Conservation (phyloP, 2,797 vertebrate genomes). For the Amblyraja radiata region DNA sequence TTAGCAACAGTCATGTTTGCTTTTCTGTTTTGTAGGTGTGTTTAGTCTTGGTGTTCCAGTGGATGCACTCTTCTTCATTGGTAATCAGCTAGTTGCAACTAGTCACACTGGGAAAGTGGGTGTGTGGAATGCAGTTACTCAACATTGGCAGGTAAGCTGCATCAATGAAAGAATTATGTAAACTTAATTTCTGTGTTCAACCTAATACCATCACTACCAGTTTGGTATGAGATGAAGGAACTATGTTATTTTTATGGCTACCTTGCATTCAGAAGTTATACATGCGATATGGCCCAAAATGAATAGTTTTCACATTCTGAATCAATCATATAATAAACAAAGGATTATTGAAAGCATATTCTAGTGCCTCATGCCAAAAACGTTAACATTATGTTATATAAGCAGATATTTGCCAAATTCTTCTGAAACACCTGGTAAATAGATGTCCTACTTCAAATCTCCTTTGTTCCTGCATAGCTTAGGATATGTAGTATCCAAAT, state of each 20-base stretch:
- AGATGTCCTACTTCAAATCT: neutral
- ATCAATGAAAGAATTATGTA: neutral
- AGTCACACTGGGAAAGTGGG: slow-evolving; percentile 97
- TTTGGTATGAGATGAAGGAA: neutral
- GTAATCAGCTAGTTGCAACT: slow-evolving; percentile 91
- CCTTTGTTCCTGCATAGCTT: neutral
- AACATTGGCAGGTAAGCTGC: slow-evolving; percentile 86
- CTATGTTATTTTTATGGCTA: neutral
- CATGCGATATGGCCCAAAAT: neutral
- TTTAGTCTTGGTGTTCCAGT: slow-evolving; percentile 93
- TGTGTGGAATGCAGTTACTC: slow-evolving; percentile 98
- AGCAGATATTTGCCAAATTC: neutral
- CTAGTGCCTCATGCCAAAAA: neutral
- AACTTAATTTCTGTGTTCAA: neutral
- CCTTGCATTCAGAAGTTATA: neutral
- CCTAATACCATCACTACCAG: neutral
- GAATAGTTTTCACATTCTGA: neutral
- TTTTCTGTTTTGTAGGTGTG: slow-evolving; percentile 62
- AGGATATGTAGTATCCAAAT: neutral
- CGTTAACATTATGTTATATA: neutral
- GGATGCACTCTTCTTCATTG: slow-evolving; percentile 95
- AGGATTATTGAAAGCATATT: neutral
- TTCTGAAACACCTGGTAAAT: neutral
- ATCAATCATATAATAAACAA: neutral
- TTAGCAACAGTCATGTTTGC: neutral